Base-by-base conservation (phyloP, 2,797 vertebrate genomes). In the Botia kubotai region DNA sequence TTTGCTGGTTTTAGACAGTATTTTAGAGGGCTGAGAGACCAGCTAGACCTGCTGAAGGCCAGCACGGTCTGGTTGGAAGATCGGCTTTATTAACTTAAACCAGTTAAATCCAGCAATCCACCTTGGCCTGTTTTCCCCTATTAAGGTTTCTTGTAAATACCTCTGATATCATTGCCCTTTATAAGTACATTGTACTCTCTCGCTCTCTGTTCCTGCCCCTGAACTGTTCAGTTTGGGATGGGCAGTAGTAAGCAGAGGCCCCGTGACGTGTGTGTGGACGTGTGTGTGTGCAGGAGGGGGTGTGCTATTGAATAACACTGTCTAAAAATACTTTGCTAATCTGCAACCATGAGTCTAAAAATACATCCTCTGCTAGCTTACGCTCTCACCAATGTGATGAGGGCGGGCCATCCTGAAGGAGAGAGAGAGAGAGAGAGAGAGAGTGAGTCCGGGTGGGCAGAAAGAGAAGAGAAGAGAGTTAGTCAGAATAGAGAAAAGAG, bases 241-340 rank as follows among this genome's bases (percentile, higher is more conserved):
- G 29, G 60, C 58, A n/a, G 55, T 69, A 68, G 55, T 65, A 55
- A 72, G 72, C 62, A 71, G 65, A 66, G 72, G 36, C 29, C 50
- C 39, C 0, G 62, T 81, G 89, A 88, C 87, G 88, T 89, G 81
- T 89, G 89, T 89, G 90, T 89, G 89, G 87, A 4, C 80, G 36
- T 39, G 36, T 46, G 43, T 46, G 66, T 57, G 50, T 67, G 86
- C 79, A 87, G 85, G 86, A 69, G 79, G 68, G 81, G 82, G 77
- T 76, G 82, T 90, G 91, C 88, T 83, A 93, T 93, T 93, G 91
- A 91, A 88, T 88, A 82, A 87, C 88, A 87, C 83, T 0, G 60
- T 82, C 93, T 93, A 94, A 92, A 93, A 94, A 94, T 94, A 95
- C 91, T 75, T 82, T 68, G 84, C 86, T 91, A 90, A 94, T 94